These are phyloP conservation scores for Ochotona princeps DNA, from an alignment of 2,113 vertebrate species.

Conservation along the genomic window DNA sequence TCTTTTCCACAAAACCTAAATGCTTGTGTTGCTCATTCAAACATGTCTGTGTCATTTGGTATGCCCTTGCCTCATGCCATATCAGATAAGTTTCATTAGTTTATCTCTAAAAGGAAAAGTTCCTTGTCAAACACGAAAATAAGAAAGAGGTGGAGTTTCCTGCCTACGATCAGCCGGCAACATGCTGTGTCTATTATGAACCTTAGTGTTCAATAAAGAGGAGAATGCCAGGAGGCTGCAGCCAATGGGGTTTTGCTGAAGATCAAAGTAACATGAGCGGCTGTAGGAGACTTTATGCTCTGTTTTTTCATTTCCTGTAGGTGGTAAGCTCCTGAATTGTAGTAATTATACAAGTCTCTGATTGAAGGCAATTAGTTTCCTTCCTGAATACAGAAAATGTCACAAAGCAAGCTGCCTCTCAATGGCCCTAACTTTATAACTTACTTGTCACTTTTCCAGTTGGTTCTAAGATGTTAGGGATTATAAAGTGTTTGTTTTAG, in stretches of 20 bases:
- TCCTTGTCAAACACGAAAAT: constrained; percentile 64
- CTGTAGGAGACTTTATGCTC: constrained; percentile 66
- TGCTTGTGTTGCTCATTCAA: not conserved
- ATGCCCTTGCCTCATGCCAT: not conserved
- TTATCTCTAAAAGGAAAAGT: constrained; percentile 66
- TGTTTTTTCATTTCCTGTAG: constrained; percentile 74
- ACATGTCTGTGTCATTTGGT: constrained; percentile 11
- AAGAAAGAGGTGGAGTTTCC: constrained; percentile 79
- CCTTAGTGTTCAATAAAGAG: constrained; percentile 72
- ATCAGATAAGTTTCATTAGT: constrained; percentile 3
- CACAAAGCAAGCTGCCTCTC: constrained; percentile 36
- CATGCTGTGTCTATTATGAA: constrained; percentile 76
- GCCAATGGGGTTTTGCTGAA: constrained; percentile 66
- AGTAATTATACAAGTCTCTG: constrained; percentile 76
- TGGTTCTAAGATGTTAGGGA: not conserved
- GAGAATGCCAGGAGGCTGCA: constrained; percentile 69
- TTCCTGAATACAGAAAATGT: constrained; percentile 74
- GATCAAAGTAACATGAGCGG: constrained; percentile 80
- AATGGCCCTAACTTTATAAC: not conserved
- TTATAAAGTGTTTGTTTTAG: constrained; percentile 37
- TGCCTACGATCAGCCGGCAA: constrained; percentile 77
- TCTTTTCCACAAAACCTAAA: not conserved
- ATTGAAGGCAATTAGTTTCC: constrained; percentile 75
- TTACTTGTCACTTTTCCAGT: constrained; percentile 26
- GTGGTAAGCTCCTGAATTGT: constrained; percentile 71